A percentile compares a stretch with the other conserved stretches of the same genome.
Evolutionary conservation across 2,113 vertebrate species (phyloP).

Genomic region (rat (Rattus norvegicus)): GRCr8 NC_086028.1:47564501-47565000

Average conservation of each 20-base stretch:
- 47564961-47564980: constrained; percentile 26
- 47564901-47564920: constrained; percentile 95
- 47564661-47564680: background rate
- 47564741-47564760: constrained; percentile 90
- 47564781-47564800: constrained; percentile 88
- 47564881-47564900: constrained; percentile 94
- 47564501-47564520: background rate
- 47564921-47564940: constrained; percentile 95
- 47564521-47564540: background rate
- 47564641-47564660: background rate
- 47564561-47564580: background rate
- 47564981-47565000: constrained; percentile 16
- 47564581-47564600: background rate
- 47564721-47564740: constrained; percentile 82
- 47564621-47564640: background rate
- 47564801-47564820: constrained; percentile 94
- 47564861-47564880: constrained; percentile 98
- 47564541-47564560: constrained; percentile 16
- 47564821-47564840: constrained; percentile 99
- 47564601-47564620: background rate
- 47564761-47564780: constrained; percentile 91
- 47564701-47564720: background rate
- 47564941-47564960: constrained; percentile 96
- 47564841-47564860: constrained; percentile 97
- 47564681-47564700: background rate